Percentiles rank a stretch among this genome's conserved stretches.
Evolutionary conservation across 2,113 vertebrate species (phyloP).

Genomic region (Corynorhinus townsendii): DNA sequence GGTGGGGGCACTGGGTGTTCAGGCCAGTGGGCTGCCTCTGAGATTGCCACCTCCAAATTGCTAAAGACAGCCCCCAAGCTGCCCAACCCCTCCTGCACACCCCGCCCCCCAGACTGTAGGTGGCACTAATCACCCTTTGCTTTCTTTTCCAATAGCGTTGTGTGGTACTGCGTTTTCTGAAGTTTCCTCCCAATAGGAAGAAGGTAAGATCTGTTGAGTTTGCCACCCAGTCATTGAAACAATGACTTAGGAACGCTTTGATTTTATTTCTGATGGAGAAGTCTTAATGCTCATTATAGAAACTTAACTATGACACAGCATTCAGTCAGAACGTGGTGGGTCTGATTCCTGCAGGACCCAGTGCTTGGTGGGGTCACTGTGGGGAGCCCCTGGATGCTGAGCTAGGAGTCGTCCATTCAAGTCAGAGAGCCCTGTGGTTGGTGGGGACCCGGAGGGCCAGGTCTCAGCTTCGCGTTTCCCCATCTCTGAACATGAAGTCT

Average conservation of each 20-base stretch:
- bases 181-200: conserved; percentile 87
- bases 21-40: background rate
- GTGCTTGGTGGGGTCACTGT: background rate
- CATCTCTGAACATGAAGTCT: background rate
- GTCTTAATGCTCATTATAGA: background rate
- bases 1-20: background rate
- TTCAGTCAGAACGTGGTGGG: background rate
- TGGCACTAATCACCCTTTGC: background rate
- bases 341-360: background rate
- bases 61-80: background rate
- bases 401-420: background rate
- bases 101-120: background rate
- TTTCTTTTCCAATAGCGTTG: conserved; percentile 83
- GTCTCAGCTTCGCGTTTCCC: background rate
- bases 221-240: background rate
- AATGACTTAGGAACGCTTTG: background rate
- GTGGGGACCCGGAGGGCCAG: background rate
- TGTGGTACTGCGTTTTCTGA: conserved; percentile 93
- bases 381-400: background rate
- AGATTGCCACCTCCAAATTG: background rate
- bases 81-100: background rate
- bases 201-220: conserved; percentile 80
- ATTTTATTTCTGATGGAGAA: background rate
- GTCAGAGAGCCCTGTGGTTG: background rate
- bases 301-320: background rate